Evolutionary conservation across 2,797 vertebrate species (phyloP), one percentile per base, ranked within the genome.

Genomic region (Cirrhinus molitorella): DNA sequence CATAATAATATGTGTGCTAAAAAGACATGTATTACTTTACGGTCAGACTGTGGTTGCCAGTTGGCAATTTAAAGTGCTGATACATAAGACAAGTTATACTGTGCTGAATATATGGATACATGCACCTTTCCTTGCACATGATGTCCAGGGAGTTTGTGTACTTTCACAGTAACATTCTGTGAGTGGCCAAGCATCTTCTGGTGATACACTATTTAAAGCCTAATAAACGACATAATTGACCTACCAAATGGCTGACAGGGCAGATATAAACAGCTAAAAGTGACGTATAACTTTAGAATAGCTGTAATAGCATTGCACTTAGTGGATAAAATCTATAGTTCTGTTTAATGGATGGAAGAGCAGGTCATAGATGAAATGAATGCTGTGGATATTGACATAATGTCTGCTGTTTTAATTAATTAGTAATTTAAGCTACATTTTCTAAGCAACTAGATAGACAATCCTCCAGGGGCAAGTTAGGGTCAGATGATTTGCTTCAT

Each of bases 201-300:
- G 57, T 74, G 57, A 83, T 37, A 67, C 16, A 37, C 88, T 89
- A 89, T 89, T 89, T 87, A 87, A 86, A 89, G 89, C 28, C 63
- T 72, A 59, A 88, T 81, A 72, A 88, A 88, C 76, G 25, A 80
- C 31, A 34, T 34, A 2, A 34, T 34, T 34, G 4, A 34, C 85
- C 72, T 72, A 49, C 72, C 34, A 71, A 78, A 80, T 19, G 40
- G 47, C 55, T 40, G 25, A 80, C 25, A 79, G 40, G 51, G 66
- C 49, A 47, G 40, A 85, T 76, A 72, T 63, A 7, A 80, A 86
- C 77, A 85, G 34, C 25, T 80, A 76, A 80, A 86, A 73, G 49
- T 70, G 49, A 68, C 61, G 25, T 74, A 71, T n/a, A 61, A 43
- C n/a, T 57, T 81, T n/a, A 74, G 19, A 83, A 83, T 70, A 85